Conservation (phyloP, 2,113 vertebrate genomes). For the Mirounga angustirostris region DNA sequence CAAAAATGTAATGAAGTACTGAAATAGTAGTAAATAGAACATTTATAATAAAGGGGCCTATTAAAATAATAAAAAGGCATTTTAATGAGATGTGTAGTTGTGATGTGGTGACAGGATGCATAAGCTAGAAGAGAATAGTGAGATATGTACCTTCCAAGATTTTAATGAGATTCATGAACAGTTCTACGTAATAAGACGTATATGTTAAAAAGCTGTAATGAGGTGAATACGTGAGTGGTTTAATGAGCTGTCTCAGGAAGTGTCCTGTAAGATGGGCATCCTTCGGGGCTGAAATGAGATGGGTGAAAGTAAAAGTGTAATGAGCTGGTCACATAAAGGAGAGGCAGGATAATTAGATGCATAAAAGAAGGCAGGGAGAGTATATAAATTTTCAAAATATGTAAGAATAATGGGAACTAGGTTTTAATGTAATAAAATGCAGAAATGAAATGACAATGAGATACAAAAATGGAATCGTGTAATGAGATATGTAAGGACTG, state of each 20-base stretch:
- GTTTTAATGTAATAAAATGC: slow-evolving; percentile 79
- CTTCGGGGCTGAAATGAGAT: slow-evolving; percentile 80
- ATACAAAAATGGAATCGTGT: slow-evolving; percentile 74
- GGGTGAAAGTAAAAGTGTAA: slow-evolving; percentile 74
- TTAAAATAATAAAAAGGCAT: slow-evolving; percentile 59
- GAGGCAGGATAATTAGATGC: slow-evolving; percentile 78
- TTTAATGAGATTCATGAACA: slow-evolving; percentile 75
- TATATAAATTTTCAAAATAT: slow-evolving; percentile 81
- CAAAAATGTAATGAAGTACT: neutral
- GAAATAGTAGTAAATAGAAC: slow-evolving; percentile 38
- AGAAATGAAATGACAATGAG: slow-evolving; percentile 83
- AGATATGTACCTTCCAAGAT: slow-evolving; percentile 42
- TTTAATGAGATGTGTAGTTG: slow-evolving; percentile 64
- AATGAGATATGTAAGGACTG: slow-evolving; percentile 83
- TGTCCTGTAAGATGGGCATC: slow-evolving; percentile 72
- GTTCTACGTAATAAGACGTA: slow-evolving; percentile 69
- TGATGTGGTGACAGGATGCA: slow-evolving; percentile 18
- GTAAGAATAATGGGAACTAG: slow-evolving; percentile 77
- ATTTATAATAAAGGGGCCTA: neutral
- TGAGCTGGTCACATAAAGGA: slow-evolving; percentile 79
- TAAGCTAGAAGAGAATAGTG: neutral
- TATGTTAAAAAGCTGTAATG: slow-evolving; percentile 78
- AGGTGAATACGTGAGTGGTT: slow-evolving; percentile 51
- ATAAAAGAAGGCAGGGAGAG: slow-evolving; percentile 77
- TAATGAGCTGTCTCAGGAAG: slow-evolving; percentile 76